phyloP scores from a whole-genome alignment of 2,888 invertebrate species.

The Pseudococcus longispinus region DNA sequence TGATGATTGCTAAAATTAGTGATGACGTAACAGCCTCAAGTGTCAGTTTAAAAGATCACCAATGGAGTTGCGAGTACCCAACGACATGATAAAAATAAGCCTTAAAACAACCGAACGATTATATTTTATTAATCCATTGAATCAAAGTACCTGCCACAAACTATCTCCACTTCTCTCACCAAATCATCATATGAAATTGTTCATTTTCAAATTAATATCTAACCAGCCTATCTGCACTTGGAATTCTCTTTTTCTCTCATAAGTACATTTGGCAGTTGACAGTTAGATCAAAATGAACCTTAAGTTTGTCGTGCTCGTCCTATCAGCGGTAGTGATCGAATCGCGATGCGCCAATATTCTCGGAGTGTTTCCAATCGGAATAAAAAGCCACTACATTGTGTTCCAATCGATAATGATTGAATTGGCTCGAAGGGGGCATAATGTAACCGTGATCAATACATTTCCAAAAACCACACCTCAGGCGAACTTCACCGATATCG shows the following conservation, averaged over 20 bases:
- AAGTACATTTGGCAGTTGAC: background rate
- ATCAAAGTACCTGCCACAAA: conserved; percentile 1
- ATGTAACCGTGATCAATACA: conserved; percentile 61
- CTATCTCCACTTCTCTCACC: background rate
- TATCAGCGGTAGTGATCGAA: background rate
- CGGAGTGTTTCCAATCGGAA: conserved; percentile 60
- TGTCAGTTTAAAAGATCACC: too few relatives aligned
- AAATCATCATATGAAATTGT: too few relatives aligned
- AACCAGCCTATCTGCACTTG: too few relatives aligned
- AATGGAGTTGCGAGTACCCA: too few relatives aligned
- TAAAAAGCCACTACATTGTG: conserved; percentile 61
- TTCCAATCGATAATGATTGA: conserved; percentile 60
- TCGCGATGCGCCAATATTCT: conserved; percentile 59
- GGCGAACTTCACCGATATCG: conserved; percentile 60
- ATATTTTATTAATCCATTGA: too few relatives aligned
- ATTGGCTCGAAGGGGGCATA: conserved; percentile 61
- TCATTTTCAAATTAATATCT: background rate
- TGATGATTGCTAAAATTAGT: too few relatives aligned
- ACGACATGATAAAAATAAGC: too few relatives aligned
- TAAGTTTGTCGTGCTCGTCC: background rate
- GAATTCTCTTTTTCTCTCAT: background rate
- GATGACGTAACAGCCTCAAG: too few relatives aligned
- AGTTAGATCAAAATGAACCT: background rate
- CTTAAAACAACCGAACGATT: too few relatives aligned
- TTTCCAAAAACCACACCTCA: conserved; percentile 59